Evolutionary conservation across 2,888 invertebrate genomes (phyloP).

Genomic region (Dicyrtomina minuta): DNA sequence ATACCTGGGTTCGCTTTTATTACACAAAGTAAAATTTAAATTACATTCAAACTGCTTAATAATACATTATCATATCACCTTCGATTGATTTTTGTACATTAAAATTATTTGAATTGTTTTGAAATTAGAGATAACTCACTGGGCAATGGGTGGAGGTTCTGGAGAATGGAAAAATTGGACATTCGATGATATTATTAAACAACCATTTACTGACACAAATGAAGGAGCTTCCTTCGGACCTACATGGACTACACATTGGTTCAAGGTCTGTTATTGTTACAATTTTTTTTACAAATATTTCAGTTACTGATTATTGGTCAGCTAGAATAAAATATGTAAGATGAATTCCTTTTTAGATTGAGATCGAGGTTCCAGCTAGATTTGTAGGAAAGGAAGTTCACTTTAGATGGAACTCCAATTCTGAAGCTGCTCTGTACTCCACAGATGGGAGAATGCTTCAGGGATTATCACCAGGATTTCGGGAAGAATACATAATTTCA

Average conservation of each 20-base stretch:
- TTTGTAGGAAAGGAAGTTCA: conserved; percentile 59
- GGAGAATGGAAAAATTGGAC: conserved; percentile 57
- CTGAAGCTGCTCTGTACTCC: conserved; percentile 58
- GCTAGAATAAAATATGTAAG: background rate
- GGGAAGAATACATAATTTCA: conserved; percentile 52
- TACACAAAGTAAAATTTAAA: no score
- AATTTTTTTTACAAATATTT: no score
- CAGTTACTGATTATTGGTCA: no score
- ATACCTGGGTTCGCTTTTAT: no score
- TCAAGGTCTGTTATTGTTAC: conserved; percentile 53
- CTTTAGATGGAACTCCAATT: conserved; percentile 58
- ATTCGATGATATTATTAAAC: conserved; percentile 35
- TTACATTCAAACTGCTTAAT: no score
- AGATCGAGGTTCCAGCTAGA: conserved; percentile 56
- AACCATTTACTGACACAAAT: conserved; percentile 48
- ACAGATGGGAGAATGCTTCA: conserved; percentile 57
- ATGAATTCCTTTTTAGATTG: conserved; percentile 50
- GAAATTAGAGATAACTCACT: conserved; percentile 2
- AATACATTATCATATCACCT: no score
- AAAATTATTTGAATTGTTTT: no score
- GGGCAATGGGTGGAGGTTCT: conserved; percentile 47
- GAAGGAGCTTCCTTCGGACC: conserved; percentile 55
- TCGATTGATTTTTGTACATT: no score
- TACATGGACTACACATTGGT: conserved; percentile 61
- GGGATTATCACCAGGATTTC: conserved; percentile 49